Conservation (phyloP, 64 coral and sea anemone genomes). For the Actinia equina region DNA sequence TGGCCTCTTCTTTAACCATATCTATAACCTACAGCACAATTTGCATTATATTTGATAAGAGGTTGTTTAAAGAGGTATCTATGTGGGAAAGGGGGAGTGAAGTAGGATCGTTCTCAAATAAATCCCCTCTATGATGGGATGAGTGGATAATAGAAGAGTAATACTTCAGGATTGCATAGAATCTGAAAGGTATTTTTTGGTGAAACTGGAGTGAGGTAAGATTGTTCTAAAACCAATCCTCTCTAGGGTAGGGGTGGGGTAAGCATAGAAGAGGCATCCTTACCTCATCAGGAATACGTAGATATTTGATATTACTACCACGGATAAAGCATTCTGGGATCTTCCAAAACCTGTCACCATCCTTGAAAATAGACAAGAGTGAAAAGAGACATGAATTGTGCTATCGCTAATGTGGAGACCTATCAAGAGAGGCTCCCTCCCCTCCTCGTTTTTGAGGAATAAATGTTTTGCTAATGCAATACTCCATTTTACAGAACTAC, state of each 20-base stretch:
- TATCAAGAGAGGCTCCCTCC: too few relatives aligned
- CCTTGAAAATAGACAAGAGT: conserved; percentile 26
- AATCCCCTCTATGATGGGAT: neutral
- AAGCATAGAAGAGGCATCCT: neutral
- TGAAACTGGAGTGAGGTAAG: too few relatives aligned
- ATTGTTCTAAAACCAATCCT: too few relatives aligned
- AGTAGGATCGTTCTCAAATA: neutral
- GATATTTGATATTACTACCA: conserved; percentile 98
- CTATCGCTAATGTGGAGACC: too few relatives aligned
- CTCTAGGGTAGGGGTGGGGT: neutral
- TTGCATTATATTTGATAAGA: neutral
- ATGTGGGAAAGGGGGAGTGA: neutral
- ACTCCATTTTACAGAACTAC: too few relatives aligned
- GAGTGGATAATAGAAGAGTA: neutral
- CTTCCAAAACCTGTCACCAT: conserved; percentile 98
- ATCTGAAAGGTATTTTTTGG: too few relatives aligned
- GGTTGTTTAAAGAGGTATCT: neutral
- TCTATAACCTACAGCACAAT: conserved; percentile 38
- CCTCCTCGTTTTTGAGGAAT: too few relatives aligned
- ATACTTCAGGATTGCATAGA: too few relatives aligned
- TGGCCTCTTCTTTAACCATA: conserved; percentile 62
- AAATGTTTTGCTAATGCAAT: too few relatives aligned
- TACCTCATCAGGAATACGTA: conserved; percentile 99
- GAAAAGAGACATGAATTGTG: too few relatives aligned
- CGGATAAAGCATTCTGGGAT: conserved; percentile 98